Percentiles rank a stretch among this genome's conserved stretches.
These are phyloP conservation scores for Drosophila sturtevanti DNA, from an alignment of 1,140 invertebrate species.

Conservation along the genomic window DNA sequence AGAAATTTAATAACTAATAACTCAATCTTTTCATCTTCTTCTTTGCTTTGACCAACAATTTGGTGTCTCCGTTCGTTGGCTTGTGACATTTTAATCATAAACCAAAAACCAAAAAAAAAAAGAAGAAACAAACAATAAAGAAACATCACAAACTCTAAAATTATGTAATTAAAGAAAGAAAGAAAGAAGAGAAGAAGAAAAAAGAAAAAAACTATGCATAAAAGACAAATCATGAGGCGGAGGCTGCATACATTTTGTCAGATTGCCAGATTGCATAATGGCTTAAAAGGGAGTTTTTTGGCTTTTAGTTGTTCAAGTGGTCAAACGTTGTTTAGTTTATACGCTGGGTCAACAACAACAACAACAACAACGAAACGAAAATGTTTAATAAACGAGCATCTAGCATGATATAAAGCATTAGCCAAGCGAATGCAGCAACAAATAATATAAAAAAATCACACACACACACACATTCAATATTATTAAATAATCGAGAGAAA, in stretches of 20 bases:
- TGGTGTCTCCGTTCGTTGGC: neutral
- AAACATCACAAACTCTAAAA: constrained; percentile 4
- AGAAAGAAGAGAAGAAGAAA: neutral
- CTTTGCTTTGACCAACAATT: neutral
- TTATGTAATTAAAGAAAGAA: constrained; percentile 10
- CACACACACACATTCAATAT: neutral
- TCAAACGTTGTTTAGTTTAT: neutral
- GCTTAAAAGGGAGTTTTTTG: constrained; percentile 3
- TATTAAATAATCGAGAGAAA: constrained; percentile 7
- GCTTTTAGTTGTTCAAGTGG: neutral
- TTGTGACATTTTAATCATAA: constrained; percentile 10
- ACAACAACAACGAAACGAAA: neutral
- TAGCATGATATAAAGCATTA: constrained; percentile 9
- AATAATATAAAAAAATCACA: neutral
- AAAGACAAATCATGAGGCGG: constrained; percentile 2
- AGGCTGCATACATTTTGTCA: constrained; percentile 4
- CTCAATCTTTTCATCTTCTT: neutral
- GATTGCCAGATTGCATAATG: constrained; percentile 2
- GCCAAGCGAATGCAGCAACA: constrained; percentile 2
- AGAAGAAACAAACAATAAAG: neutral
- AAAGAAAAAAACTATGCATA: neutral
- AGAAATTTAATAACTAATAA: constrained; percentile 10
- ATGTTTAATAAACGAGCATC: constrained; percentile 9
- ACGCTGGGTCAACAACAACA: neutral
- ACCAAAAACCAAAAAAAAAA: neutral